phyloP scores from a whole-genome alignment of 2,797 vertebrate species.

The Eulemur rubriventer region DNA sequence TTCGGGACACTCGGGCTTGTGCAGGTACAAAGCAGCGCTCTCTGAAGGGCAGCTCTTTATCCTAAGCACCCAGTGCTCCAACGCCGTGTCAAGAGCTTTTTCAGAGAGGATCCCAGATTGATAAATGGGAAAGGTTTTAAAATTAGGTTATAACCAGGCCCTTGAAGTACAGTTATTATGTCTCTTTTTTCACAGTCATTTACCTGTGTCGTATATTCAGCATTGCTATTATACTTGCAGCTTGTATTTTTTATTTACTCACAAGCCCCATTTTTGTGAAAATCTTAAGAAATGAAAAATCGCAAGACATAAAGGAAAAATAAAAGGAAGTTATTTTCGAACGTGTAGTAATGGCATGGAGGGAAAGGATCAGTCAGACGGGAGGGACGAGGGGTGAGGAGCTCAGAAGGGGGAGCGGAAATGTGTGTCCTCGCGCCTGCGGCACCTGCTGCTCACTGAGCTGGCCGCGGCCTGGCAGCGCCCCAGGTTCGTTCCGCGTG shows the following conservation, averaged over 20 bases:
- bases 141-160: not conserved
- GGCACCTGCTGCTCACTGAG: not conserved
- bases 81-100: not conserved
- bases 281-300: conserved; percentile 43
- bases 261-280: not conserved
- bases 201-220: not conserved
- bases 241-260: not conserved
- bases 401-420: not conserved
- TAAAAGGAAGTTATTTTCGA: not conserved
- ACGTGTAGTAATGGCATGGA: not conserved
- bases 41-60: not conserved
- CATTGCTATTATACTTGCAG: not conserved
- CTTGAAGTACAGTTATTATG: not conserved
- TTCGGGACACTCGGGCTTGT: not conserved
- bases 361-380: not conserved
- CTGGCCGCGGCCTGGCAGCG: accelerated
- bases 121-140: not conserved
- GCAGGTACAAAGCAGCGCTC: not conserved
- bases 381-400: not conserved
- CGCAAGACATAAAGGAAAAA: not conserved
- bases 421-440: not conserved
- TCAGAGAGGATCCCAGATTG: not conserved
- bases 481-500: not conserved
- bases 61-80: not conserved
- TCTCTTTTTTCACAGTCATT: not conserved